A percentile compares a stretch with the other conserved stretches of the same genome.
These are phyloP conservation scores for Cyclophora punctaria DNA, from an alignment of 2,888 invertebrate species.

Conservation along the genomic window DNA sequence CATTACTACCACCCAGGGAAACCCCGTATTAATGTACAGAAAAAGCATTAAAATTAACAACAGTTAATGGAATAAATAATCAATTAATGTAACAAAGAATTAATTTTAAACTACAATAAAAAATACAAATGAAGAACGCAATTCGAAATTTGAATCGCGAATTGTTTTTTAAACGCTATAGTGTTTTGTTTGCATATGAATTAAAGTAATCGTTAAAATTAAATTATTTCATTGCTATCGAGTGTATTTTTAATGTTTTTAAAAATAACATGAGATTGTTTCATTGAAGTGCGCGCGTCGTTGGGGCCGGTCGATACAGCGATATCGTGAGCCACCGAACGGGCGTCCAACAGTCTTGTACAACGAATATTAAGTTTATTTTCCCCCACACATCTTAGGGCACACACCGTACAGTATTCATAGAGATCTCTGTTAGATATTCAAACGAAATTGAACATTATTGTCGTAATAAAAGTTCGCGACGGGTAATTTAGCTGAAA, in stretches of 20 bases:
- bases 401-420: conserved; percentile 27
- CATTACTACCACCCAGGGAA: conserved; percentile 39
- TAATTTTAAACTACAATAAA: too few relatives aligned
- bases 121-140: too few relatives aligned
- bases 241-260: conserved; percentile 13
- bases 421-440: conserved; percentile 5
- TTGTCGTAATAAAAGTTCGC: conserved; percentile 5
- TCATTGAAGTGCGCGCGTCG: conserved; percentile 65
- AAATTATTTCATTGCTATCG: not conserved
- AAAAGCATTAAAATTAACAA: too few relatives aligned
- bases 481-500: conserved; percentile 15
- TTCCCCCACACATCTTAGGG: conserved; percentile 27
- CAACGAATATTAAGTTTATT: conserved; percentile 35
- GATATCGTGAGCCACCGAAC: conserved; percentile 49
- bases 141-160: not conserved
- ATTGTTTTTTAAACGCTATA: too few relatives aligned
- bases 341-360: conserved; percentile 69
- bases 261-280: conserved; percentile 26
- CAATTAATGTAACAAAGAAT: too few relatives aligned
- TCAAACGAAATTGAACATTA: conserved; percentile 29
- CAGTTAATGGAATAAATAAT: too few relatives aligned
- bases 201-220: too few relatives aligned
- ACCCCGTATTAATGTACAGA: conserved; percentile 15
- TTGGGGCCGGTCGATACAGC: conserved; percentile 62
- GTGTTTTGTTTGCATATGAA: too few relatives aligned